Percentiles rank a stretch among this genome's conserved stretches.
phyloP scores from a whole-genome alignment of 2,888 invertebrate species.

The Stegana nigrithorax region DNA sequence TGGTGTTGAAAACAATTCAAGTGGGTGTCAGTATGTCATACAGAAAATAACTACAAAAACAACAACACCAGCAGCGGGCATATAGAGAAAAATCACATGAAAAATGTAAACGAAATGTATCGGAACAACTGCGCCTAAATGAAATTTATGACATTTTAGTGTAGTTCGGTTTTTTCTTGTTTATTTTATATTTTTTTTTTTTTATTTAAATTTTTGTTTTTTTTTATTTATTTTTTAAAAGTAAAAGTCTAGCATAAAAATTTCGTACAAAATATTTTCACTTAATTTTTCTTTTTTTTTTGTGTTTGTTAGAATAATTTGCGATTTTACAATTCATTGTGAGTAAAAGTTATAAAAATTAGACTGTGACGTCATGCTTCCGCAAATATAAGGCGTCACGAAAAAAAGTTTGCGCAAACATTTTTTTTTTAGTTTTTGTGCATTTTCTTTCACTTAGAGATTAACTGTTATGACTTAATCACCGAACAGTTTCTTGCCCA shows the following conservation, averaged over 20 bases:
- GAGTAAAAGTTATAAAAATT: too few relatives aligned
- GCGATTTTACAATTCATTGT: neutral
- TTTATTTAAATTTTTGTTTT: neutral
- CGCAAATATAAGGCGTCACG: neutral
- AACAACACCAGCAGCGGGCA: neutral
- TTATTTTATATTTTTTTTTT: neutral
- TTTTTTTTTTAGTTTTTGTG: too few relatives aligned
- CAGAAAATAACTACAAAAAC: too few relatives aligned
- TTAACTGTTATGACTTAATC: conserved; percentile 71
- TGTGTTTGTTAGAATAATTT: neutral
- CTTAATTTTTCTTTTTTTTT: neutral
- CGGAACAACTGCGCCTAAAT: neutral
- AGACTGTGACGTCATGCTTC: neutral
- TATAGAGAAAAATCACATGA: neutral
- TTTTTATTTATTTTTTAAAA: neutral
- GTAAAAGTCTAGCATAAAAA: conserved; percentile 9
- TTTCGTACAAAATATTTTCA: conserved; percentile 10
- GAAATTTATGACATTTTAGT: neutral
- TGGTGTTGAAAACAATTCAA: neutral
- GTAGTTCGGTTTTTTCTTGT: neutral
- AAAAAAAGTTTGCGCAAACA: neutral
- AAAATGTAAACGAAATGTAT: neutral
- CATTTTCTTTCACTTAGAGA: neutral
- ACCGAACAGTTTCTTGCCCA: conserved; percentile 88
- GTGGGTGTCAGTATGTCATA: conserved; percentile 6